Base-by-base conservation (phyloP, 1,140 invertebrate genomes). In the Caenorhabditis latens region DNA sequence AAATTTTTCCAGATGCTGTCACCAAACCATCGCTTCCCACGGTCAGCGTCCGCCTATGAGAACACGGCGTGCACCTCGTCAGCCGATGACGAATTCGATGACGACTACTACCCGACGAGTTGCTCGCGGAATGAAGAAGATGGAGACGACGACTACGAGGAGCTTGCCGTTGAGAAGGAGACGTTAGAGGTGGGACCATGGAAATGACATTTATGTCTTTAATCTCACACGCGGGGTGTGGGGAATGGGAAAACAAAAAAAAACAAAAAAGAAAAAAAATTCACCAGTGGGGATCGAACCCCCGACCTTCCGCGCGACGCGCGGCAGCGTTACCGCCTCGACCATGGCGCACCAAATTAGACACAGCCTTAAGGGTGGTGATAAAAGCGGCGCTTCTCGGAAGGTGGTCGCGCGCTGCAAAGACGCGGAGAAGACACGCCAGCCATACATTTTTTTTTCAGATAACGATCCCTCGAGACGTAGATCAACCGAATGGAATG, bases 401-500 rank as follows among this genome's bases (percentile, higher is more conserved):
- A n/a, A n/a, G n/a, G n/a, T n/a, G n/a, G n/a, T n/a, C n/a, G n/a
- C n/a, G n/a, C n/a, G n/a, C n/a, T n/a, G n/a, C n/a, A n/a, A n/a
- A n/a, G n/a, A n/a, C n/a, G n/a, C n/a, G n/a, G n/a, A n/a, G n/a
- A n/a, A n/a, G n/a, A n/a, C n/a, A n/a, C n/a, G n/a, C n/a, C n/a
- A n/a, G n/a, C n/a, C n/a, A n/a, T n/a, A n/a, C n/a, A n/a, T n/a
- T n/a, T n/a, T n/a, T n/a, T 53, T 79, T 79, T 0, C n/a, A 79
- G 71, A 24, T 79, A 1, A 43, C 4, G 4, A 79, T 79, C 5
- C 71, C 71, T 24, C 19, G 71, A 24, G 71, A 79, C 13, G 6
- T 11, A 13, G 71, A 79, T 21, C 71, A 79, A 24, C 71, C 71
- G 53, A 79, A 79, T 14, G 71, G 71, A 32, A 79, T 79, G 71